These are phyloP conservation scores for Aporrectodea caliginosa DNA, from an alignment of 1,140 invertebrate genomes.

Conservation along the genomic window DNA sequence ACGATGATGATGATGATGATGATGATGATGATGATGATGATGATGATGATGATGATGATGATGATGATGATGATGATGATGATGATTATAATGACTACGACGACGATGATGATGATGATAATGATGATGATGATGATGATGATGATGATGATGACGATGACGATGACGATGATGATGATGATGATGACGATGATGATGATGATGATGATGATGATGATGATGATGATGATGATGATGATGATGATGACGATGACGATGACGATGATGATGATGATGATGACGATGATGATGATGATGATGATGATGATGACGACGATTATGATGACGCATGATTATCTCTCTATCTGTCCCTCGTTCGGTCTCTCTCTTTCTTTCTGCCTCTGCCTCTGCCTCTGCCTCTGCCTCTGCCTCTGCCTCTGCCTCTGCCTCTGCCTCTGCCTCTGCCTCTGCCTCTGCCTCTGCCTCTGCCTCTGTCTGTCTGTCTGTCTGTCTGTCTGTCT, in stretches of 20 bases:
- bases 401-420: too few relatives aligned
- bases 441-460: too few relatives aligned
- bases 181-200: neutral
- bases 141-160: neutral
- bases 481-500: too few relatives aligned
- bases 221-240: neutral
- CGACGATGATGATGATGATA: neutral
- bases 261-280: conserved; percentile 2
- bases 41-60: neutral
- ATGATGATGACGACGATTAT: neutral
- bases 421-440: too few relatives aligned
- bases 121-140: conserved; percentile 3
- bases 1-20: conserved; percentile 1
- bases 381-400: too few relatives aligned
- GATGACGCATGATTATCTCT: too few relatives aligned
- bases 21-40: neutral
- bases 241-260: neutral
- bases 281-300: neutral
- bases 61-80: conserved; percentile 3
- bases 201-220: conserved; percentile 1
- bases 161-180: neutral
- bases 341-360: too few relatives aligned
- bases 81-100: neutral
- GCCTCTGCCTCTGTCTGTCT: too few relatives aligned
- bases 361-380: too few relatives aligned